Conservation (phyloP, 2,113 vertebrate genomes). For the Chamaea fasciata region DNA sequence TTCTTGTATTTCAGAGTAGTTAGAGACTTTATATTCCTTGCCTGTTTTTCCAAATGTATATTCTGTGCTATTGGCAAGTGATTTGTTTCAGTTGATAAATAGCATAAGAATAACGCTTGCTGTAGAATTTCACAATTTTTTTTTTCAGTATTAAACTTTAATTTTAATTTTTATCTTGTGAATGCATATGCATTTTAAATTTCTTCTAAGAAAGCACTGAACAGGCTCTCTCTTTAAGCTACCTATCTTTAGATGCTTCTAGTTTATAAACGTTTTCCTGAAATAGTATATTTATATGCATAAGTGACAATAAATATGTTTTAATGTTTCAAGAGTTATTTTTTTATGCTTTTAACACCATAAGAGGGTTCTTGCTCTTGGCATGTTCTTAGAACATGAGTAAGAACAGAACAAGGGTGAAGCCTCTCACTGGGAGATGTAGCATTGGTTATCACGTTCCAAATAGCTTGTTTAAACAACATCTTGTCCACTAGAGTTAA, state of each 20-base stretch:
- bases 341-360: not conserved
- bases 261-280: not conserved
- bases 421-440: not conserved
- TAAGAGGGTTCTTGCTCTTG: not conserved
- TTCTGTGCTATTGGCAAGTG: not conserved
- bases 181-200: not conserved
- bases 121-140: not conserved
- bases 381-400: not conserved
- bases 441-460: not conserved
- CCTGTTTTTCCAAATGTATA: not conserved
- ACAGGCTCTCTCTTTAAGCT: not conserved
- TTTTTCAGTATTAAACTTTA: not conserved
- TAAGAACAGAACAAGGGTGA: not conserved
- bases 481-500: not conserved
- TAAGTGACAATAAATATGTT: not conserved
- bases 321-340: not conserved
- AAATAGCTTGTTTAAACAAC: not conserved
- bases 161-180: not conserved
- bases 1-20: not conserved
- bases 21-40: not conserved
- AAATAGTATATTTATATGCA: not conserved
- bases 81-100: not conserved
- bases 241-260: not conserved
- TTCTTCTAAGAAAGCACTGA: not conserved
- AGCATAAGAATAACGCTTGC: fast-evolving